Evolutionary conservation across 2,113 vertebrate genomes (phyloP), one percentile per base, ranked within the genome.

Genomic region (Mola mola): DNA sequence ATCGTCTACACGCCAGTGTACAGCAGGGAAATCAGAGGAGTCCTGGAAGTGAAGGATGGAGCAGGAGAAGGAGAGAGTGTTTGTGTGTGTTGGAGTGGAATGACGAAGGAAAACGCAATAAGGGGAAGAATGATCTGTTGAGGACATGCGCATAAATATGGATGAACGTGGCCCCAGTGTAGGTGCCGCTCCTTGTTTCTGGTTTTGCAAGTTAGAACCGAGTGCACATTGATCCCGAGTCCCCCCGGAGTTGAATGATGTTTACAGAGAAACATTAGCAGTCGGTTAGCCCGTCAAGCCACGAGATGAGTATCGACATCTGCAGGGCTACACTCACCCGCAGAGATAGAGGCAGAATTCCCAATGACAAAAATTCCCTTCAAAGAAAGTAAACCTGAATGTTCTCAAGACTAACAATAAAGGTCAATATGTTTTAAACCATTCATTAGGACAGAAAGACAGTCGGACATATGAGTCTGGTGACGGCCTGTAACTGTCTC

Each of bases 191-290:
- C 16, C 38, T 7, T 6, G 42, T 47, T 57, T 52, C 67, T 36
- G n/a, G 46, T 41, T 60, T 21, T 46, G 51, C 15, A 52, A 60
- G 72, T 50, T 70, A 66, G 57, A 29, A 33, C 19, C 2, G 67
- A 81, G 69, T 47, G 75, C 55, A 46, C 75, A 85, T 82, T 78
- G 87, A 91, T 88, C 82, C 61, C 4, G 3, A 15, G 38, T 62
- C 78, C 55, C 72, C 13, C 51, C n/a, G 68, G 72, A 83, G 51
- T 19, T 26, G 51, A 68, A 36, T n/a, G 76, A 73, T 86, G 88
- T 87, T 89, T 90, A 79, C 78, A 59, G 56, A 79, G 82, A 74
- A 86, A 81, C 67, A 85, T 89, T 85, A 82, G 86, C 61, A 88
- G 79, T 83, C 78, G 48, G 82, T 85, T 78, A 82, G 75, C 50